phyloP scores from a whole-genome alignment of 2,797 vertebrate genomes.

The Megaceryle alcyon region DNA sequence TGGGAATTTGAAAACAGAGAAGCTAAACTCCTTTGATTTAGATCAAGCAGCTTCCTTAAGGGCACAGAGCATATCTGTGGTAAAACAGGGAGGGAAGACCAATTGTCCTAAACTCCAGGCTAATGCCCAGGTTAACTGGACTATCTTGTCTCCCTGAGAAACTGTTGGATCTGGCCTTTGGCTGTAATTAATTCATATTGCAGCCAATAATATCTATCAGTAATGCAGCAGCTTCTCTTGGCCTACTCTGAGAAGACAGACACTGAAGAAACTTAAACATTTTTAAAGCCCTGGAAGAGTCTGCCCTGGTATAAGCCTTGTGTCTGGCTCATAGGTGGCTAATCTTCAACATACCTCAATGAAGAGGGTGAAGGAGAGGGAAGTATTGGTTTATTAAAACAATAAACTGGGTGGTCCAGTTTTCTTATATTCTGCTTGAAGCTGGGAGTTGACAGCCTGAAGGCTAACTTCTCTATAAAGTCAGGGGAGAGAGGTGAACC shows the following conservation, averaged over 20 bases:
- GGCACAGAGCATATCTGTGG: background rate
- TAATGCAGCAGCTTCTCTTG: background rate
- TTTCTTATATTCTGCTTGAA: background rate
- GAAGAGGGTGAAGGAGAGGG: background rate
- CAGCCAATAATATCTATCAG: background rate
- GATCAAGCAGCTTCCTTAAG: background rate
- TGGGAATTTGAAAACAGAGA: background rate
- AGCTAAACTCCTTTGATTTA: background rate
- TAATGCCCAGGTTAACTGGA: background rate
- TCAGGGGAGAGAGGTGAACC: background rate
- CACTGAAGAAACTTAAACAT: background rate
- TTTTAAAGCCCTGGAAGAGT: background rate
- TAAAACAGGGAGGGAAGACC: background rate
- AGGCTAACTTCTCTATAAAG: background rate
- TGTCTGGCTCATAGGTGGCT: background rate
- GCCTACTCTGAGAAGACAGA: background rate
- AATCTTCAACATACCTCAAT: background rate
- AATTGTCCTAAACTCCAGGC: background rate
- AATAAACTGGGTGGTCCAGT: background rate
- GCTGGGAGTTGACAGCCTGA: background rate
- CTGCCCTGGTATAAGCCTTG: background rate
- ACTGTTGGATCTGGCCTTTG: background rate
- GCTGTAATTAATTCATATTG: background rate
- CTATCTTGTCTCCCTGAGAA: background rate
- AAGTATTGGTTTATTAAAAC: background rate